A percentile compares a stretch with the other conserved stretches of the same genome.
Conservation (phyloP, 2,797 vertebrate genomes). For the Buceros bicornis region DNA sequence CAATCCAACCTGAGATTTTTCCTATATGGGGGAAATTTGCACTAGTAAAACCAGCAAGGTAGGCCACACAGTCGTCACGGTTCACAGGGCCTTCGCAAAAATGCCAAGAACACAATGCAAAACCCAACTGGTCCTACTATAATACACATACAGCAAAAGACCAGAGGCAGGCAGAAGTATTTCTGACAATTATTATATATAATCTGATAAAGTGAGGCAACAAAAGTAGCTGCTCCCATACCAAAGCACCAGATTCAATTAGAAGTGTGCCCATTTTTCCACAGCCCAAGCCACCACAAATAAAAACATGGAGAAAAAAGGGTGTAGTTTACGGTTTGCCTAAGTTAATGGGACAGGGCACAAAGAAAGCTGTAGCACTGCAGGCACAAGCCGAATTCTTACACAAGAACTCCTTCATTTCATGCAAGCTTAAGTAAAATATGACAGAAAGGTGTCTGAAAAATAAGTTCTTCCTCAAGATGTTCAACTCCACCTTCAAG, state of each 20-base stretch:
- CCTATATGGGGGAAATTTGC: not conserved
- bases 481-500: not conserved
- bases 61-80: not conserved
- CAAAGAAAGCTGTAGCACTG: not conserved
- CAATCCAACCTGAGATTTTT: not conserved
- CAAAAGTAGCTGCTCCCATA: not conserved
- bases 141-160: not conserved
- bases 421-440: rapidly evolving
- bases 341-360: not conserved
- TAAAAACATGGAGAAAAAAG: not conserved
- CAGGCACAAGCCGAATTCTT: rapidly evolving
- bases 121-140: not conserved
- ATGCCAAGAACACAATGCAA: not conserved
- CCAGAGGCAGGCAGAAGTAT: not conserved
- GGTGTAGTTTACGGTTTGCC: not conserved
- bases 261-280: not conserved
- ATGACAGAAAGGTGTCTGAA: not conserved
- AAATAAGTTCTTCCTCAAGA: not conserved
- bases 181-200: not conserved
- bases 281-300: not conserved
- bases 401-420: not conserved
- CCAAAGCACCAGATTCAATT: rapidly evolving
- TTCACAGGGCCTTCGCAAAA: not conserved
- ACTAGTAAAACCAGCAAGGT: not conserved
- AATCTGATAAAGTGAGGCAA: not conserved